These are phyloP conservation scores for Orbicella faveolata DNA, from an alignment of 64 coral and sea anemone species.

Conservation along the genomic window DNA sequence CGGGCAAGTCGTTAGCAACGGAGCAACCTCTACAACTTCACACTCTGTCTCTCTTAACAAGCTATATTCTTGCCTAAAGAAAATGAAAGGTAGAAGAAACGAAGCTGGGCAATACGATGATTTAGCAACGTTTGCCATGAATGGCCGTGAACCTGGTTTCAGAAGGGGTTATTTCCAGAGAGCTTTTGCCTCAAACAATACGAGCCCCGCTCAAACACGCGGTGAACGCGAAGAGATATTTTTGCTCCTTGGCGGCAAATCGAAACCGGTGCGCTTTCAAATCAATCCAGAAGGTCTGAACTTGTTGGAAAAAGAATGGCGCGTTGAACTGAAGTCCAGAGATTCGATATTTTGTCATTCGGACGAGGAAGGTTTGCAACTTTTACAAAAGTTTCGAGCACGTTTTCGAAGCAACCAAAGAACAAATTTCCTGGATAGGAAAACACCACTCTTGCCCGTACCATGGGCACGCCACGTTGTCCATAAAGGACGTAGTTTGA, in stretches of 20 bases:
- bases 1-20: conserved; percentile 17
- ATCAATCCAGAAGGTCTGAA: conserved; percentile 36
- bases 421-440: conserved; percentile 11
- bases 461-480: conserved; percentile 63
- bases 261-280: conserved; percentile 62
- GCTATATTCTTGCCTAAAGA: conserved; percentile 62
- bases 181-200: conserved; percentile 13
- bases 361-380: conserved; percentile 38
- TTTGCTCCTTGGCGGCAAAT: conserved; percentile 59
- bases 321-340: conserved; percentile 49
- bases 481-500: not conserved
- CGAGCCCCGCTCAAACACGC: not conserved
- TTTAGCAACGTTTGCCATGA: conserved; percentile 17
- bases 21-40: not conserved
- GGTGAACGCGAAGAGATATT: conserved; percentile 53
- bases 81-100: conserved; percentile 50
- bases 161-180: conserved; percentile 25
- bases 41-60: conserved; percentile 51
- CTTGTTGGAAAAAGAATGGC: conserved; percentile 57
- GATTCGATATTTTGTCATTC: conserved; percentile 18
- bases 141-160: conserved; percentile 25
- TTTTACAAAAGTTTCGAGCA: conserved; percentile 56
- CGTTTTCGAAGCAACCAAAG: conserved; percentile 36
- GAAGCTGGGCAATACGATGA: not conserved
- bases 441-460: conserved; percentile 25